Conservation (phyloP, 2,888 invertebrate genomes). For the Sialis fuliginosa region DNA sequence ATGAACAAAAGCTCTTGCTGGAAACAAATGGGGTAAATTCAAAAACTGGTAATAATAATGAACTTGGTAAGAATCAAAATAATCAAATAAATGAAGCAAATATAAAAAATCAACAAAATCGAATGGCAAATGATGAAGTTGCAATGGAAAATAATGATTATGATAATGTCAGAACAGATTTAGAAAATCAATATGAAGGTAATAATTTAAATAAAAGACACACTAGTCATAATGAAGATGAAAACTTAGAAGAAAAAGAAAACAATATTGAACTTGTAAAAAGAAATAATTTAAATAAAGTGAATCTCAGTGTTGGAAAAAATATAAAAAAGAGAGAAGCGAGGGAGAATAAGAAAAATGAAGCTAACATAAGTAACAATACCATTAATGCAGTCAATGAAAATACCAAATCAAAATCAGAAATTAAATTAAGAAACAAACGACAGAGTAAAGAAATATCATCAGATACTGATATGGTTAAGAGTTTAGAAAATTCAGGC, state of each 20-base stretch:
- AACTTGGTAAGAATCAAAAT: neutral
- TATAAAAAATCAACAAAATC: conserved; percentile 8
- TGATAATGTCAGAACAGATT: too few species aligned
- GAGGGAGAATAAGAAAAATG: too few species aligned
- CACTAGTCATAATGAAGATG: conserved; percentile 1
- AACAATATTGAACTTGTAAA: neutral
- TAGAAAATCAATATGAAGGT: neutral
- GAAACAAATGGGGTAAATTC: too few species aligned
- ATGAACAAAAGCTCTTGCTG: too few species aligned
- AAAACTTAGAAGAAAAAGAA: neutral
- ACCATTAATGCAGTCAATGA: neutral
- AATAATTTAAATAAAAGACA: conserved; percentile 5
- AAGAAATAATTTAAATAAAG: too few species aligned
- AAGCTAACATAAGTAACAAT: neutral
- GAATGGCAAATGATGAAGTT: neutral
- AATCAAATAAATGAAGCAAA: conserved; percentile 11
- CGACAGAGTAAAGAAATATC: neutral
- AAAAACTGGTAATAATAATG: neutral
- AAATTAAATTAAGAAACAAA: conserved; percentile 1
- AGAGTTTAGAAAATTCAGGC: conserved; percentile 15
- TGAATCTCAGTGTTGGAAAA: too few species aligned
- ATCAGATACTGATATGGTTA: conserved; percentile 10
- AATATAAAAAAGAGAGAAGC: too few species aligned
- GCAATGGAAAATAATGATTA: too few species aligned
- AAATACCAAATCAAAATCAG: neutral